These are phyloP conservation scores for Drosophila setifemur DNA, from an alignment of 1,140 invertebrate genomes.

Conservation along the genomic window DNA sequence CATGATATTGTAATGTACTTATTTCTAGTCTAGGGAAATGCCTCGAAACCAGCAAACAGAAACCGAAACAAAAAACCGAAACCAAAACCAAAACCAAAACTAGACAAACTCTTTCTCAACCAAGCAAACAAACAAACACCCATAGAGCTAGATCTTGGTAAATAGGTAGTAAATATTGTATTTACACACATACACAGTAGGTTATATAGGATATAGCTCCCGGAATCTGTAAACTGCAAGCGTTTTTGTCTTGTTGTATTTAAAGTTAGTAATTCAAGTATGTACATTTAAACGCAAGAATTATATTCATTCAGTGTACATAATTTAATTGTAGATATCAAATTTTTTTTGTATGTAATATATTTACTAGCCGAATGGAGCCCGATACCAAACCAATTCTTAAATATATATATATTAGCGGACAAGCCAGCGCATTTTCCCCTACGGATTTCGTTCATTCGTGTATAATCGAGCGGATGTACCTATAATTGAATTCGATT, in stretches of 20 bases:
- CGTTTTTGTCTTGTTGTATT: constrained; percentile 76
- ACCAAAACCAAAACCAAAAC: not conserved
- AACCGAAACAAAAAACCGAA: not conserved
- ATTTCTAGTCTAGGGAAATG: constrained; percentile 23
- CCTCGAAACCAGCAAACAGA: constrained; percentile 4
- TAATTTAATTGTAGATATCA: constrained; percentile 70
- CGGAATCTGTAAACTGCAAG: constrained; percentile 70
- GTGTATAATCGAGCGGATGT: not conserved
- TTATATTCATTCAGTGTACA: constrained; percentile 63
- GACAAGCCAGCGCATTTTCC: constrained; percentile 20
- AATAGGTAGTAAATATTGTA: constrained; percentile 22
- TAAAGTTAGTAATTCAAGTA: constrained; percentile 66
- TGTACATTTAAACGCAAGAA: constrained; percentile 59
- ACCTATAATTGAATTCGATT: not conserved
- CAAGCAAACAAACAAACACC: not conserved
- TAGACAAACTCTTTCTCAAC: constrained; percentile 9
- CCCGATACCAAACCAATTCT: not conserved
- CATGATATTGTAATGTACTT: constrained; percentile 25
- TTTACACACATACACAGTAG: constrained; percentile 38
- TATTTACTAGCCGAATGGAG: constrained; percentile 27
- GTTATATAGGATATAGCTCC: constrained; percentile 49
- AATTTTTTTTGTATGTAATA: constrained; percentile 74
- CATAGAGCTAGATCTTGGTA: constrained; percentile 34
- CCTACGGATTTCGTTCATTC: constrained; percentile 8
- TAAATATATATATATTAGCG: constrained; percentile 5